Percentiles rank a stretch among this genome's conserved stretches.
Evolutionary conservation across 2,113 vertebrate species (phyloP).

Genomic region (Trichechus manatus): DNA sequence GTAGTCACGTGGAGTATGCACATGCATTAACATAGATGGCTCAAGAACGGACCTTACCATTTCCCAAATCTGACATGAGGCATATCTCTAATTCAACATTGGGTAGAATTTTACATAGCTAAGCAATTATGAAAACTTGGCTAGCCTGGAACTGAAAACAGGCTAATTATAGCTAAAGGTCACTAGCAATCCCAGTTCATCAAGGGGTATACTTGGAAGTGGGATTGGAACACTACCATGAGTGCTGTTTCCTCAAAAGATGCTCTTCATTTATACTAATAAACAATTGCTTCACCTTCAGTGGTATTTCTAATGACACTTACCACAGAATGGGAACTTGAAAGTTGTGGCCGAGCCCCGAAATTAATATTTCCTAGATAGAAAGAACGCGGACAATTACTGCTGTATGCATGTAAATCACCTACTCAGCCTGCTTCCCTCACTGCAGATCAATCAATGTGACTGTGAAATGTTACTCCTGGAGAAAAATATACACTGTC

Average conservation of each 20-base stretch:
- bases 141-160: not conserved
- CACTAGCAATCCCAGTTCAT: not conserved
- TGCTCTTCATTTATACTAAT: not conserved
- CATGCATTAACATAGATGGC: rapidly evolving
- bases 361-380: constrained; percentile 79
- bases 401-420: not conserved
- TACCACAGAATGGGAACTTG: constrained; percentile 84
- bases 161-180: not conserved
- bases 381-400: constrained; percentile 46
- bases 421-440: not conserved
- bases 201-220: not conserved
- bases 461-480: no score
- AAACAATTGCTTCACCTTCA: not conserved
- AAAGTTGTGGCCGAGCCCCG: constrained; percentile 71
- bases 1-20: rapidly evolving
- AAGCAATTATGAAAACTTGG: not conserved
- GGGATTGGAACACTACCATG: rapidly evolving
- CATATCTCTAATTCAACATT: not conserved
- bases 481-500: not conserved
- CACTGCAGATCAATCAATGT: rapidly evolving
- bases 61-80: not conserved
- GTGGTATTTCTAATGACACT: not conserved
- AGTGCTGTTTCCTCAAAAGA: not conserved
- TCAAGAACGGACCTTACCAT: not conserved
- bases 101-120: not conserved